Evolutionary conservation across 2,888 invertebrate species (phyloP).

Genomic region (Drosophila siamana): DNA sequence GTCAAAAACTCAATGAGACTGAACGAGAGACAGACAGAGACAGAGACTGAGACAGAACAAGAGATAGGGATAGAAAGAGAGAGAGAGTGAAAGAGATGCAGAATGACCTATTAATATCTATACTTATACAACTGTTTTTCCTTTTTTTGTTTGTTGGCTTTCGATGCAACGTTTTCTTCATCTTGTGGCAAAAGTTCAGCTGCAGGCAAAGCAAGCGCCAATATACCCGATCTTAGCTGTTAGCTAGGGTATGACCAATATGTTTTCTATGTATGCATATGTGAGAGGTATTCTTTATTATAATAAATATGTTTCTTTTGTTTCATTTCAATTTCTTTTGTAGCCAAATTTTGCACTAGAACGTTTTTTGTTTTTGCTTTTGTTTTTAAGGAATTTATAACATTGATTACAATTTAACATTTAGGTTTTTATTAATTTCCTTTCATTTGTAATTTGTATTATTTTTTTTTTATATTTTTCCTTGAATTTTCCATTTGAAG

Average conservation of each 20-base stretch:
- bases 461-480: constrained; percentile 10
- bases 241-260: constrained; percentile 2
- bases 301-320: constrained; percentile 41
- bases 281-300: constrained; percentile 42
- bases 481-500: constrained; percentile 13
- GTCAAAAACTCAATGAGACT: constrained; percentile 22
- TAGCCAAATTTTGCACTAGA: constrained; percentile 43
- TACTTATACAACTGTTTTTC: constrained; percentile 6
- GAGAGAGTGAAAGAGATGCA: constrained; percentile 1
- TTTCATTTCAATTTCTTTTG: constrained; percentile 13
- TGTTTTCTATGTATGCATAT: constrained; percentile 22
- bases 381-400: constrained; percentile 26
- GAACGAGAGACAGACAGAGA: constrained; percentile 3
- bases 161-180: constrained; percentile 6
- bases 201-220: constrained; percentile 22
- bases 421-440: constrained; percentile 12
- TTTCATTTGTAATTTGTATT: not conserved
- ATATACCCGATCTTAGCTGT: constrained; percentile 15
- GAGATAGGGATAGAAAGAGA: not conserved
- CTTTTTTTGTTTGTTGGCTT: not conserved
- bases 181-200: constrained; percentile 21
- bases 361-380: constrained; percentile 1
- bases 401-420: constrained; percentile 53
- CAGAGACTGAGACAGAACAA: not conserved
- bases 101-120: constrained; percentile 13